Conservation (phyloP, 2,888 invertebrate genomes). For the Slavum lentiscoides region DNA sequence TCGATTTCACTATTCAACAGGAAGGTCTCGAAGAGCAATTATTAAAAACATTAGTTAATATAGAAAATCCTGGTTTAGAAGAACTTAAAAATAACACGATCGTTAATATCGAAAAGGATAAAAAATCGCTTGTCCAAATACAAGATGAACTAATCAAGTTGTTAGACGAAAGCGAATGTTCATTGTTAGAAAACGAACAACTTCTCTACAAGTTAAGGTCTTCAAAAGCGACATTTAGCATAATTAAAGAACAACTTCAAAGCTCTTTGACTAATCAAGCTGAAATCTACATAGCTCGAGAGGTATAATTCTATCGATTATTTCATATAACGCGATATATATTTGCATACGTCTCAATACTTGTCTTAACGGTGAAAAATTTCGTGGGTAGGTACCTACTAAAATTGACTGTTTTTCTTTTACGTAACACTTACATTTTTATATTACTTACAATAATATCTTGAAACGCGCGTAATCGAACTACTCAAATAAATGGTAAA, state of each 20-base stretch:
- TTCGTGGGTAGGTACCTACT: too few species aligned
- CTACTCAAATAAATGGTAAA: too few species aligned
- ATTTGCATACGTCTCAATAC: too few species aligned
- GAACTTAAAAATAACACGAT: slow-evolving; percentile 86
- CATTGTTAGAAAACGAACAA: slow-evolving; percentile 83
- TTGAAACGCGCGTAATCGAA: too few species aligned
- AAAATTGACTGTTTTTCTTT: too few species aligned
- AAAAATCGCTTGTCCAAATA: slow-evolving; percentile 74
- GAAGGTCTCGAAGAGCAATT: slow-evolving; percentile 84
- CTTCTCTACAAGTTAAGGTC: slow-evolving; percentile 80
- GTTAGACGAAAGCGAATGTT: slow-evolving; percentile 75
- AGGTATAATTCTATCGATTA: slow-evolving; percentile 62
- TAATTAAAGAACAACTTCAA: slow-evolving; percentile 78
- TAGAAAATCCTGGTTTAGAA: slow-evolving; percentile 85
- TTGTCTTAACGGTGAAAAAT: too few species aligned
- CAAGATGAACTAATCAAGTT: slow-evolving; percentile 81
- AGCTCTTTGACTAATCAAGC: slow-evolving; percentile 79
- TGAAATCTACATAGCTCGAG: slow-evolving; percentile 81
- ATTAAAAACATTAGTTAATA: slow-evolving; percentile 83
- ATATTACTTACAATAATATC: too few species aligned
- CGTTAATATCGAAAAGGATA: slow-evolving; percentile 75
- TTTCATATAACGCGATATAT: too few species aligned
- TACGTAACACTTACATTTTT: too few species aligned
- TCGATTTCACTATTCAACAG: slow-evolving; percentile 90
- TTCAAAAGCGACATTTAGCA: slow-evolving; percentile 78